Percentiles rank a stretch among this genome's conserved stretches.
These are phyloP conservation scores for Zaprionus kolodkinae DNA, from an alignment of 1,140 invertebrate species.

Conservation along the genomic window DNA sequence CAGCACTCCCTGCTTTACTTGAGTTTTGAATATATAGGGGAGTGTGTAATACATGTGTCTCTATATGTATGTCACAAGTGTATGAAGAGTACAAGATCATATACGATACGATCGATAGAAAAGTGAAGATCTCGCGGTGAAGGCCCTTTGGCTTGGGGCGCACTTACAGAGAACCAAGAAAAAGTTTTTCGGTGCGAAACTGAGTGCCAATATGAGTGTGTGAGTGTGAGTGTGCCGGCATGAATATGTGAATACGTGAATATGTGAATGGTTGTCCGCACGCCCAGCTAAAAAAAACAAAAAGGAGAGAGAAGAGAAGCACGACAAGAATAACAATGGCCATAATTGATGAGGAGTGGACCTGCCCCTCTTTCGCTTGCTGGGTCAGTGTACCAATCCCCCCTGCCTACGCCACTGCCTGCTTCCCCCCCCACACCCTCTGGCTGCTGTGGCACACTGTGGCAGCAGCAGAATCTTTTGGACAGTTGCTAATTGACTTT, in stretches of 20 bases:
- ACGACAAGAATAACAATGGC: constrained; percentile 39
- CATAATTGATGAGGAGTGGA: constrained; percentile 37
- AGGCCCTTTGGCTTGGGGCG: neutral
- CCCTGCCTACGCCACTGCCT: neutral
- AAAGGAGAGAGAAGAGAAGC: constrained; percentile 4
- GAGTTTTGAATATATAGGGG: neutral
- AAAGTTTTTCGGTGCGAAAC: neutral
- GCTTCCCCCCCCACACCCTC: neutral
- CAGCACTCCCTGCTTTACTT: no score
- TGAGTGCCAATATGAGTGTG: constrained; percentile 4
- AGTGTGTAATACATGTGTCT: neutral
- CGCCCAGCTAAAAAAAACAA: constrained; percentile 12
- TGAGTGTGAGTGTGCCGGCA: neutral
- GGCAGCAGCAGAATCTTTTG: constrained; percentile 61
- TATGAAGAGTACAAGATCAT: neutral
- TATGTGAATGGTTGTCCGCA: constrained; percentile 19
- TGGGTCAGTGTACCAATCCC: neutral
- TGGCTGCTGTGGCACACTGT: neutral
- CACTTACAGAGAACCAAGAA: neutral
- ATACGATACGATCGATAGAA: constrained; percentile 1
- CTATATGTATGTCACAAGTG: neutral
- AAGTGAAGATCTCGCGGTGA: neutral
- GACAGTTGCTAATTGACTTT: constrained; percentile 77
- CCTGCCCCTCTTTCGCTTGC: constrained; percentile 10
- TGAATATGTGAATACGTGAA: neutral